Percentiles rank a stretch among this genome's conserved stretches.
Conservation (phyloP, 2,797 vertebrate genomes). For the Macropus fuliginosus region DNA sequence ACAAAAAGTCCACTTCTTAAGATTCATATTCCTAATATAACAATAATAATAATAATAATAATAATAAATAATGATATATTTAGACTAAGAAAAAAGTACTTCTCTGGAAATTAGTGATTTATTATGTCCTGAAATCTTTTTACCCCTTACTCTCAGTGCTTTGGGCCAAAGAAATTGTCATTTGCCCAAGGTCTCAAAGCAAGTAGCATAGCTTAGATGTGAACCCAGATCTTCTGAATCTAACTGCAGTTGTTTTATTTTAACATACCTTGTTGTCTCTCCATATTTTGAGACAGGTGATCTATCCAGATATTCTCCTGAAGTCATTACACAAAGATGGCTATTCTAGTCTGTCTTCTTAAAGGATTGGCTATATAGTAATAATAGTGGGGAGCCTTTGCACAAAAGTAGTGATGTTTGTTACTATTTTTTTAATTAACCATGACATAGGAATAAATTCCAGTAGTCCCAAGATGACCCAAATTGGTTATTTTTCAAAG, state of each 20-base stretch:
- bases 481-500: conserved; percentile 10
- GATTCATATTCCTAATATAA: neutral
- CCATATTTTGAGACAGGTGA: neutral
- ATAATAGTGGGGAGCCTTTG: neutral
- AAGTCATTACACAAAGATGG: neutral
- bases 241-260: neutral
- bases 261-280: neutral
- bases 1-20: neutral
- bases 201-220: neutral
- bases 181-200: neutral
- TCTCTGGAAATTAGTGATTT: neutral
- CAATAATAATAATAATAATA: neutral
- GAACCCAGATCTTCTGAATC: neutral
- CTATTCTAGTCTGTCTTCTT: neutral
- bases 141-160: neutral
- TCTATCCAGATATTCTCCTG: neutral
- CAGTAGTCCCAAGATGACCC: neutral
- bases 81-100: neutral
- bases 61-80: neutral
- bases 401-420: neutral
- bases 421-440: neutral
- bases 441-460: neutral
- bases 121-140: neutral
- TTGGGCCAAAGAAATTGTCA: neutral
- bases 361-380: neutral